phyloP scores from a whole-genome alignment of 2,888 invertebrate genomes.

The Standfussiana lucernea region DNA sequence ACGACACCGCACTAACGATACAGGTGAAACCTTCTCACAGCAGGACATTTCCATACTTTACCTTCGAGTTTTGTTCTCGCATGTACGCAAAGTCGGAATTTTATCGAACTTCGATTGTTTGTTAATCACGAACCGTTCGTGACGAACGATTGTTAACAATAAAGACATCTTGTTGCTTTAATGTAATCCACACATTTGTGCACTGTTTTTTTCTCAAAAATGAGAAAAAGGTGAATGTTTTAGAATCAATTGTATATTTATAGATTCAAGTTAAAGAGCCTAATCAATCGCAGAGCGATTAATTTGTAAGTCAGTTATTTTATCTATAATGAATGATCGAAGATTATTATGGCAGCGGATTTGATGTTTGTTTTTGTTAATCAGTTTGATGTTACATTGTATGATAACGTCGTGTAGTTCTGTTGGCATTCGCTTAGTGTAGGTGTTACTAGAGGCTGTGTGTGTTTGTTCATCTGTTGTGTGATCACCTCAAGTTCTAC shows the following conservation, averaged over 20 bases:
- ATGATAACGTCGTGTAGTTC: constrained; percentile 14
- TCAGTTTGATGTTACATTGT: constrained; percentile 15
- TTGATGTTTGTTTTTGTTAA: constrained; percentile 20
- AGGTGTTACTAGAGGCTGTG: constrained; percentile 46
- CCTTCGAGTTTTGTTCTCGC: constrained; percentile 33
- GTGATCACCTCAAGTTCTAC: neutral
- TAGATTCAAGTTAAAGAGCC: constrained; percentile 27
- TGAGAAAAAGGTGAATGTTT: constrained; percentile 18
- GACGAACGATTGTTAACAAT: constrained; percentile 35
- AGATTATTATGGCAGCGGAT: constrained; percentile 21
- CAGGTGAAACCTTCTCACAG: constrained; percentile 40
- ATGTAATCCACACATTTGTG: constrained; percentile 10
- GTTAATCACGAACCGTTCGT: constrained; percentile 38
- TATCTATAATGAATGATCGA: constrained; percentile 35
- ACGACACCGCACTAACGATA: constrained; percentile 33
- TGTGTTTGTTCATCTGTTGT: constrained; percentile 22
- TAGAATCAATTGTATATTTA: constrained; percentile 38
- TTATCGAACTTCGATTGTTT: constrained; percentile 47
- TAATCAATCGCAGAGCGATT: constrained; percentile 44
- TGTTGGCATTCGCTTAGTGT: constrained; percentile 28
- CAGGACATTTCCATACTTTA: constrained; percentile 22
- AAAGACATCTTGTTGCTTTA: constrained; percentile 3
- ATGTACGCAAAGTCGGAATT: constrained; percentile 35
- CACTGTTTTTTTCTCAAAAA: constrained; percentile 28
- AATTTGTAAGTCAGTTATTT: constrained; percentile 30